Base-by-base conservation (phyloP, 1,140 invertebrate species). In the Habropoda laboriosa region DNA sequence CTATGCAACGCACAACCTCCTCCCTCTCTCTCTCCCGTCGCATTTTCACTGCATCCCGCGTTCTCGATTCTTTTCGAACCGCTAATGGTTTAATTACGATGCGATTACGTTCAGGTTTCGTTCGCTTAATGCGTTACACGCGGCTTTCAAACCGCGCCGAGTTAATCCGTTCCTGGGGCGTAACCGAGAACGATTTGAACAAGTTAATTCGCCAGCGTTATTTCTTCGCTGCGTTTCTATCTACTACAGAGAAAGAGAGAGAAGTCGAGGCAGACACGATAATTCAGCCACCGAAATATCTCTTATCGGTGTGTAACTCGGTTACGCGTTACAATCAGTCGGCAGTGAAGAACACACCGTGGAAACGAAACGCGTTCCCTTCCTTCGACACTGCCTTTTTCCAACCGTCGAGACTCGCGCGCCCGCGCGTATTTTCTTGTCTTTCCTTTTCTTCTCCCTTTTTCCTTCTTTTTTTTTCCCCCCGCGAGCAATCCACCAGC, bases 51-150 rank as follows among this genome's bases (percentile, higher is more conserved):
- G 24, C 66, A 45, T 40, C 18, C 13, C 45, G 73, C 51, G 55
- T 60, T 83, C 51, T 27, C 63, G 82, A 38, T 80, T 85, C 82
- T 79, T 73, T 60, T 35, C 45, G 12, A 2, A 21, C 42, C 35
- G 81, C 16, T 80, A 85, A 85, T 80, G 77, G 68, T 64, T 80
- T 85, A 85, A 85, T 85, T 76, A 80, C 81, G 71, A 83, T 75
- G 73, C 81, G 70, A 85, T 85, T 83, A 85, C 64, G 60, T 58
- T 35, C 67, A 79, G 68, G 81, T 64, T 53, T 75, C 47, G 53
- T 75, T 85, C 81, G 51, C 35, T 83, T 47, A 63, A 75, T 58
- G 72, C 45, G 70, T 68, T 30, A 72, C 64, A 67, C 61, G 49
- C 71, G n/a, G 63, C 78, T 75, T 49, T 35, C 24, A 71, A 64